These are phyloP conservation scores for Anthoscopus minutus DNA, from an alignment of 2,113 vertebrate species.

Conservation along the genomic window DNA sequence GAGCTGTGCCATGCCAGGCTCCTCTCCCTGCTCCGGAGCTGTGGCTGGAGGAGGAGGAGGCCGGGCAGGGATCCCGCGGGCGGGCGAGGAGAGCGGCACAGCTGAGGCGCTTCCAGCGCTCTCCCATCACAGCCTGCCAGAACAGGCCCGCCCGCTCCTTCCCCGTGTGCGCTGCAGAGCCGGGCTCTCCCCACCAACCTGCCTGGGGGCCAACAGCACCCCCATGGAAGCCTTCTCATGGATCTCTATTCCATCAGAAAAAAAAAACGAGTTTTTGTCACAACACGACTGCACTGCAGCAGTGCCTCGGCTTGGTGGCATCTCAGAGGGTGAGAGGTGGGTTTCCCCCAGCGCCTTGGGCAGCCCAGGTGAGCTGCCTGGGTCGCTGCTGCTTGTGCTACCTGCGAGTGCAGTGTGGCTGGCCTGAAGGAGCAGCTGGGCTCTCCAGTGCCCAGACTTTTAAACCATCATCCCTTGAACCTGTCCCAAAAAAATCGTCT, in stretches of 20 bases:
- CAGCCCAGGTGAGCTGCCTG: neutral
- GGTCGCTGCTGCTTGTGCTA: neutral
- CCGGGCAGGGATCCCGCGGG: neutral
- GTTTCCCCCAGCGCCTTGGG: neutral
- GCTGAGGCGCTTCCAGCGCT: neutral
- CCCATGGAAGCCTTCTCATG: neutral
- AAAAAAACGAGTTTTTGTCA: accelerated
- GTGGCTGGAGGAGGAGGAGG: neutral
- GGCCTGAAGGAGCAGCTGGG: neutral
- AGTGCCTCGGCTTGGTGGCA: neutral
- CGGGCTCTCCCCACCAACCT: neutral
- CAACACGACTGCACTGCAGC: accelerated
- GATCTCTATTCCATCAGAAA: neutral
- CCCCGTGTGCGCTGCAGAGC: accelerated
- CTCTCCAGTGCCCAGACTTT: neutral
- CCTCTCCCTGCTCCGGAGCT: neutral
- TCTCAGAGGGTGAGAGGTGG: accelerated
- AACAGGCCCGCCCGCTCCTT: neutral
- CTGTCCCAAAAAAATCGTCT: accelerated
- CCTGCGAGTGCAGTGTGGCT: accelerated
- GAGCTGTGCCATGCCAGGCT: neutral
- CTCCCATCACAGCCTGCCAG: neutral
- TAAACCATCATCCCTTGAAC: neutral
- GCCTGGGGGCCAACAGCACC: neutral
- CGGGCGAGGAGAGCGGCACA: accelerated